A percentile compares a stretch with the other conserved stretches of the same genome.
Conservation (phyloP, 1,140 invertebrate species). For the Aethina tumida region DNA sequence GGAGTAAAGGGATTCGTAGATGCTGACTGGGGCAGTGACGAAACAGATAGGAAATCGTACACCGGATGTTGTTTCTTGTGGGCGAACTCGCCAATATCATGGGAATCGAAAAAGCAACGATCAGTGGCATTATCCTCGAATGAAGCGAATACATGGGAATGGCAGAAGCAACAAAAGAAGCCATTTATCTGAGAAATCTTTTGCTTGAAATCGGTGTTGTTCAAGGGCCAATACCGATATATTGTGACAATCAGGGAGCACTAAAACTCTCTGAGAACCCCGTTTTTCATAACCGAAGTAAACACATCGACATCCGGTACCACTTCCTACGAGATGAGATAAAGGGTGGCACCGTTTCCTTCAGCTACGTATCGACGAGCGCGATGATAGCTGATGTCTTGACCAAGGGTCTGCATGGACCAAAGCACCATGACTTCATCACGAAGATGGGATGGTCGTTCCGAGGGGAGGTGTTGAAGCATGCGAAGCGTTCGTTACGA, state of each 20-base stretch:
- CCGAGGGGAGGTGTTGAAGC: no score
- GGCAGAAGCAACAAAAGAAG: conserved; percentile 24
- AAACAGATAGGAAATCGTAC: conserved; percentile 27
- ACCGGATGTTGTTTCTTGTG: conserved; percentile 31
- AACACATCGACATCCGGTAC: conserved; percentile 31
- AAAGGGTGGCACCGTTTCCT: conserved; percentile 7
- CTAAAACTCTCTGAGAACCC: conserved; percentile 20
- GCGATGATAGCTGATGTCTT: conserved; percentile 24
- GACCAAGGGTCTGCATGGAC: conserved; percentile 14
- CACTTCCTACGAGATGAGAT: conserved; percentile 17
- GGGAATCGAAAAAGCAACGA: conserved; percentile 30
- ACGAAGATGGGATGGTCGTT: no score
- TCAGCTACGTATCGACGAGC: conserved; percentile 10
- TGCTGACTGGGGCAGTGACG: conserved; percentile 32
- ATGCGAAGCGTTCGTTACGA: no score
- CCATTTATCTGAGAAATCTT: conserved; percentile 17
- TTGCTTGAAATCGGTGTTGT: conserved; percentile 14
- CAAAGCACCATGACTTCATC: conserved; percentile 9
- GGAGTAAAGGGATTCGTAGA: conserved; percentile 24
- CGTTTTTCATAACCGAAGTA: conserved; percentile 20
- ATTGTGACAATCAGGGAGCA: conserved; percentile 23
- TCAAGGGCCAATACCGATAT: conserved; percentile 9
- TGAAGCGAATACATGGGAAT: conserved; percentile 36
- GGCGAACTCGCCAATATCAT: conserved; percentile 24
- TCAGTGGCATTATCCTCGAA: conserved; percentile 32